Base-by-base conservation (phyloP, 2,888 invertebrate species). In the Heteromurus nitidus region DNA sequence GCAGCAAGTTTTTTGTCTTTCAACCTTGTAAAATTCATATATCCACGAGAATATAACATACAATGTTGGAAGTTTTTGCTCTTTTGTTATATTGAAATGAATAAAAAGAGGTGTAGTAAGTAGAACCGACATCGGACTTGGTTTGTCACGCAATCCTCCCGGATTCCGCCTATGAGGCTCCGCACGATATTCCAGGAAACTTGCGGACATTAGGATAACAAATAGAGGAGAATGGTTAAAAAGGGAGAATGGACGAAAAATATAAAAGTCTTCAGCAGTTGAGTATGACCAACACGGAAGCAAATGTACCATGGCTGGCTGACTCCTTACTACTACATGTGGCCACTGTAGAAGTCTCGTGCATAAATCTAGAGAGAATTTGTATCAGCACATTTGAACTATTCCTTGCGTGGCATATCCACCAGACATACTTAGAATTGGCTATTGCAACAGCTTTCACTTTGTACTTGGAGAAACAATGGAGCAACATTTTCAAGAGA, bases 121-220 rank as follows among this genome's bases (percentile, higher is more conserved):
- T 26, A 42, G 67, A 67, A 67, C 42, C 60, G 44, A 64, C 64
- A 47, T 47, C 67, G 47, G 28, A 28, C 67, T 67, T 13, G 36
- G 67, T 72, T 68, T 80, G 80, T 80, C 80, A 80, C 80, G 80
- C 80, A 73, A 80, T 67, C 68, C 60, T 31, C 67, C 73, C 65
- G 67, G 80, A 80, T 73, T 80, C 80, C 58, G 80, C 60, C 80
- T 73, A 60, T 74, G 80, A 80, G 80, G 80, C 80, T 80, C 80
- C 80, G 47, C 73, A 80, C 73, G 80, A 74, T 62, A 74, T 80
- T 13, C 73, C 68, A 68, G 73, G 73, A 73, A 73, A 67, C 68
- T 80, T 50, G 47, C 47, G 73, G 73, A 74, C 80, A 74, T 80
- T 80, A 80, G 80, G 68, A 68, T 67, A 80, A 80, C 80, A 80